Evolutionary conservation across 1,140 invertebrate genomes (phyloP).

Genomic region (Lepidurus packardi): DNA sequence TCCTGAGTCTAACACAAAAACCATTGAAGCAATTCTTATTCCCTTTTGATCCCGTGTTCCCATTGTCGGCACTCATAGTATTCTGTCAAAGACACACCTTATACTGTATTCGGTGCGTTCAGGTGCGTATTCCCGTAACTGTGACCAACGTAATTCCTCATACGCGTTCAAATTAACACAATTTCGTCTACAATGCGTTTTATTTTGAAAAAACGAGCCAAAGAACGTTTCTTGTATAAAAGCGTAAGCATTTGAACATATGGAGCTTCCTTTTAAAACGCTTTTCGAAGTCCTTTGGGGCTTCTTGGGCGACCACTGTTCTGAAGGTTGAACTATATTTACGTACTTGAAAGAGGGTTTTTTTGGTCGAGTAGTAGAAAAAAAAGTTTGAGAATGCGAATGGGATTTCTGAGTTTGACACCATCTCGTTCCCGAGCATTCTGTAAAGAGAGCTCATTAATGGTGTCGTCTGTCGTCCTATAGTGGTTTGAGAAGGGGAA

Average conservation of each 20-base stretch:
- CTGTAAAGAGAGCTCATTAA: slow-evolving; percentile 19
- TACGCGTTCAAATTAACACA: background rate
- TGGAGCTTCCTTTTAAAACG: background rate
- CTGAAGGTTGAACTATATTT: background rate
- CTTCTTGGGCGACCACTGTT: background rate
- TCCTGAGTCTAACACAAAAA: slow-evolving; percentile 7
- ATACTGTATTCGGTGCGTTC: background rate
- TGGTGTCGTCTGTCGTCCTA: slow-evolving; percentile 20
- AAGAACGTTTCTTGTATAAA: background rate
- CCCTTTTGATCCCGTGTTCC: background rate
- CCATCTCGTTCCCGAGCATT: slow-evolving; percentile 5
- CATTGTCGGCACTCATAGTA: slow-evolving; percentile 2
- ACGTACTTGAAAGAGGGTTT: background rate
- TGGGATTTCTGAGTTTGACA: slow-evolving; percentile 19
- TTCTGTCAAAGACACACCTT: slow-evolving; percentile 10
- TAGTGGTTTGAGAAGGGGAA: slow-evolving; percentile 1
- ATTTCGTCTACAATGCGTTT: background rate
- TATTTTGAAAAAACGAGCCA: background rate
- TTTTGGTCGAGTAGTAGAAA: background rate
- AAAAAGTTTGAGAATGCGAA: background rate
- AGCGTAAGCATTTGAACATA: background rate
- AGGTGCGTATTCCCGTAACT: slow-evolving; percentile 12
- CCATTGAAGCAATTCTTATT: slow-evolving; percentile 3
- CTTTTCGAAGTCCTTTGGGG: background rate
- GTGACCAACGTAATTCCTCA: background rate